Evolutionary conservation across 2,113 vertebrate genomes (phyloP).

Genomic region (Odobenus rosmarus): DNA sequence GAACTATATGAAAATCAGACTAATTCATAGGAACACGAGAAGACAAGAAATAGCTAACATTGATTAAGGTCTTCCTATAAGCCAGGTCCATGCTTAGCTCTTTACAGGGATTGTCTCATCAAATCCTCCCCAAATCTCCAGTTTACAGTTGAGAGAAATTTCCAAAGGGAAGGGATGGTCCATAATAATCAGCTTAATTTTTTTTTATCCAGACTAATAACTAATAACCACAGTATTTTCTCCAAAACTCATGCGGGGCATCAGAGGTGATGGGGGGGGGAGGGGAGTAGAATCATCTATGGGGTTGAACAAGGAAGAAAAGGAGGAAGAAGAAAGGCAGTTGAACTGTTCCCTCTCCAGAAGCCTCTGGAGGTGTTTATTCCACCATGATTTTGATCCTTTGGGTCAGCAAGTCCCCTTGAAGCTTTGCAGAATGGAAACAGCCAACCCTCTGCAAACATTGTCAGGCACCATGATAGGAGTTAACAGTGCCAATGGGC

Average conservation of each 20-base stretch:
- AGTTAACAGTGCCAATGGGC: slow-evolving; percentile 47
- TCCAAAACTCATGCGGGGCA: neutral
- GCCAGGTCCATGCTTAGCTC: neutral
- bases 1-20: neutral
- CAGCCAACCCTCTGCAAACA: neutral
- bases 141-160: neutral
- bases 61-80: neutral
- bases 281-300: no score
- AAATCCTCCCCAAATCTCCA: neutral
- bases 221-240: neutral
- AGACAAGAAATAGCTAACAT: neutral
- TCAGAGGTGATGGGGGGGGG: neutral
- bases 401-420: neutral
- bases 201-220: neutral
- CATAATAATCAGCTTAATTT: neutral
- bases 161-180: neutral
- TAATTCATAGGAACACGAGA: neutral
- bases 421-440: neutral
- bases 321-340: neutral
- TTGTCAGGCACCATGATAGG: slow-evolving; percentile 33
- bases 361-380: neutral
- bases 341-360: neutral
- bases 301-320: neutral
- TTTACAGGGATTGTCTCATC: neutral
- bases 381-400: neutral